Evolutionary conservation across 2,888 invertebrate species (phyloP).

Genomic region (Icerya purchasi): DNA sequence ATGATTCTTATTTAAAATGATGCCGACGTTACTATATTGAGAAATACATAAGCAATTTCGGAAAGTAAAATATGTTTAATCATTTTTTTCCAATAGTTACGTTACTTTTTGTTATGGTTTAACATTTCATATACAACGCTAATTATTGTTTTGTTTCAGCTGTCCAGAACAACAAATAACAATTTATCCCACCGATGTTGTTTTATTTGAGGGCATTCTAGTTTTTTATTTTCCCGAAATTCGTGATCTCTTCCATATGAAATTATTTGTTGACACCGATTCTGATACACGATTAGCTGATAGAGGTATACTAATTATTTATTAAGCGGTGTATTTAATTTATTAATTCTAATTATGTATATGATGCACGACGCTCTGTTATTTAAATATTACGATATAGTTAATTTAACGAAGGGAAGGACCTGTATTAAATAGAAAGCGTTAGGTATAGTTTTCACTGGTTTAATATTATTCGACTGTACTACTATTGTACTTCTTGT

Average conservation of each 20-base stretch:
- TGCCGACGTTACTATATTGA: neutral
- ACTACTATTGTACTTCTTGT: no score
- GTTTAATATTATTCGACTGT: no score
- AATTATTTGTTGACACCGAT: conserved; percentile 96
- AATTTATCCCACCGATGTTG: conserved; percentile 45
- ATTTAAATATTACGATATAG: no score
- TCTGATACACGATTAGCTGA: conserved; percentile 90
- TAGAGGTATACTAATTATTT: conserved; percentile 54
- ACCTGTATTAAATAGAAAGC: no score
- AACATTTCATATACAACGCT: no score
- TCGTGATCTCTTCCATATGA: conserved; percentile 91
- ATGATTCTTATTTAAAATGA: neutral
- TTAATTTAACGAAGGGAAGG: no score
- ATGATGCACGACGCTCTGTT: no score
- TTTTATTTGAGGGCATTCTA: conserved; percentile 90
- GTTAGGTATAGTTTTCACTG: no score
- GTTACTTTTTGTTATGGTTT: no score
- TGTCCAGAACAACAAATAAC: conserved; percentile 20
- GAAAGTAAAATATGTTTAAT: neutral
- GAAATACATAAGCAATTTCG: neutral
- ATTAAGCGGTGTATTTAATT: no score
- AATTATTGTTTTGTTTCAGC: conserved; percentile 26
- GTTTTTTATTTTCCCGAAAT: conserved; percentile 94
- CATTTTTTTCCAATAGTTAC: no score
- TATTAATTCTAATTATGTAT: no score